These are phyloP conservation scores for Drosophila repleta DNA, from an alignment of 1,140 invertebrate species.

Conservation along the genomic window DNA sequence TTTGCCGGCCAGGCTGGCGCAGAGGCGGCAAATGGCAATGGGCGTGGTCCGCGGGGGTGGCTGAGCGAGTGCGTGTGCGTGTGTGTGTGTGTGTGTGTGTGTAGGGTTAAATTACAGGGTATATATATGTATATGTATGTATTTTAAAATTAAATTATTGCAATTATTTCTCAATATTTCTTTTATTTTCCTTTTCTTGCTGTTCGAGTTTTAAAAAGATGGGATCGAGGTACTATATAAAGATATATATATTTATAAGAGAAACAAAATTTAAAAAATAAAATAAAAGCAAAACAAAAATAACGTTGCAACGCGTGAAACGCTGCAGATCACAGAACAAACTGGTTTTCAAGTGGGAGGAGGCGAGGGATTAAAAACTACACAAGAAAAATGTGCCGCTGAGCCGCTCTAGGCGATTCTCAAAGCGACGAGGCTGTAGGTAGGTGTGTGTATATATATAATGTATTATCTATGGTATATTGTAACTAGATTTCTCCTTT, in stretches of 20 bases:
- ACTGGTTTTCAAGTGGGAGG: conserved; percentile 50
- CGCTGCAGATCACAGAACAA: conserved; percentile 78
- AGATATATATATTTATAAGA: not conserved
- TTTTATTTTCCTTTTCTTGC: conserved; percentile 16
- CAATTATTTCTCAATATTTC: conserved; percentile 32
- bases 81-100: not conserved
- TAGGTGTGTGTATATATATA: conserved; percentile 26
- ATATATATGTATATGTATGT: conserved; percentile 6
- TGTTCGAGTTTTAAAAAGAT: conserved; percentile 27
- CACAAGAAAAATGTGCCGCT: conserved; percentile 9
- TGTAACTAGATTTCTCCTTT: conserved; percentile 47
- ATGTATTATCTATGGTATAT: conserved; percentile 1
- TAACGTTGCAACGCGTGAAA: conserved; percentile 63
- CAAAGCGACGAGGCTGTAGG: conserved; percentile 5
- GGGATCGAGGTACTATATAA: conserved; percentile 37
- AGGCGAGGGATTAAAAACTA: conserved; percentile 17
- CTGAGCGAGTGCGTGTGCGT: not conserved
- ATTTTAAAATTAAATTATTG: conserved; percentile 42
- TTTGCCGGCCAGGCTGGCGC: conserved; percentile 10
- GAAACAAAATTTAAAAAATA: conserved; percentile 36
- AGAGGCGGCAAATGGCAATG: not conserved
- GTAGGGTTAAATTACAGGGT: not conserved
- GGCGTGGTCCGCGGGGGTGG: conserved; percentile 2
- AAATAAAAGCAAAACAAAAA: conserved; percentile 41
- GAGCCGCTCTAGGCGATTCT: conserved; percentile 30